Percentiles rank a stretch among this genome's conserved stretches.
These are phyloP conservation scores for Dendroctonus ponderosae DNA, from an alignment of 1,140 invertebrate species.

Conservation along the genomic window DNA sequence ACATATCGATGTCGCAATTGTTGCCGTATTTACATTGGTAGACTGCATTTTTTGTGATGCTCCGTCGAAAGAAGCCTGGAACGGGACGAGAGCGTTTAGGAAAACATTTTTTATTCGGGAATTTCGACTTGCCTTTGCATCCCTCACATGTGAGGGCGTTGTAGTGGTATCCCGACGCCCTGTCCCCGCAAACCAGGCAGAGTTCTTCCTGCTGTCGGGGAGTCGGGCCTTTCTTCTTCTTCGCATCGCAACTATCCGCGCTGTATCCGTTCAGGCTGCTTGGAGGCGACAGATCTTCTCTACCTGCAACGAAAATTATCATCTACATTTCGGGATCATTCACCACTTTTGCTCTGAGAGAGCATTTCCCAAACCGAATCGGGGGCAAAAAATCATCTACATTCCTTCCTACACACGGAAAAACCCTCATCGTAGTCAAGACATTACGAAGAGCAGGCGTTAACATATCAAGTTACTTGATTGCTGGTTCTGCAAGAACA, in stretches of 20 bases:
- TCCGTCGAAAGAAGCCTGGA: conserved; percentile 92
- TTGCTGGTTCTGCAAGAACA: too few relatives aligned
- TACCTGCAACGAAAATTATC: conserved; percentile 63
- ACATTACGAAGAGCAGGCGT: too few relatives aligned
- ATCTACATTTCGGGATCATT: conserved; percentile 9
- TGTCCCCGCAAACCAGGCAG: conserved; percentile 95
- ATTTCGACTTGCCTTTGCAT: conserved; percentile 76
- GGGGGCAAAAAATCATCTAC: neutral
- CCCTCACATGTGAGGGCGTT: conserved; percentile 99
- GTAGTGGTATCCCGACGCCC: conserved; percentile 98
- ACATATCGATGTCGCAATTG: conserved; percentile 99
- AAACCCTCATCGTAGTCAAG: neutral
- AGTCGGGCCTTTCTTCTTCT: conserved; percentile 86
- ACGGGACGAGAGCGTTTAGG: conserved; percentile 19
- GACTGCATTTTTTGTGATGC: conserved; percentile 95
- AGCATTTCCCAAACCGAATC: neutral
- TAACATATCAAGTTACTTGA: too few relatives aligned
- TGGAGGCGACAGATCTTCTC: conserved; percentile 87
- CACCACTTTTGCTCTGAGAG: neutral
- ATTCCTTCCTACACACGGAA: neutral
- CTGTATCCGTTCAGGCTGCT: conserved; percentile 85
- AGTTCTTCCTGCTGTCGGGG: conserved; percentile 93
- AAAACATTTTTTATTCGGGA: neutral
- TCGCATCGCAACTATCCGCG: conserved; percentile 74
- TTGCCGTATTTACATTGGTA: conserved; percentile 99